Base-by-base conservation (phyloP, 2,888 invertebrate genomes). In the Tricholauxania praeusta region DNA sequence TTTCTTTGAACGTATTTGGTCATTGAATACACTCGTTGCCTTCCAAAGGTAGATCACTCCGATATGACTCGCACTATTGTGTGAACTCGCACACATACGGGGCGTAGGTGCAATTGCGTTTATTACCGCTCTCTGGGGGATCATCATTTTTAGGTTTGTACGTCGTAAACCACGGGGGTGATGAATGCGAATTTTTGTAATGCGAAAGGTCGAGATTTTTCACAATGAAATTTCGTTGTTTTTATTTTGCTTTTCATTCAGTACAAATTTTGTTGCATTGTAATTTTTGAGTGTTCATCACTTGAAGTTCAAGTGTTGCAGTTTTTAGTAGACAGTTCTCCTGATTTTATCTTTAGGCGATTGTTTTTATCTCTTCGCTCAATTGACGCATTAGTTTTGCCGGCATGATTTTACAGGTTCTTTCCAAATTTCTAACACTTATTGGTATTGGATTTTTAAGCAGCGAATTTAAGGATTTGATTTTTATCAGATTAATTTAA, bases 51-150 rank as follows among this genome's bases (percentile, higher is more conserved):
- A 32, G 12, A 19, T 49, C 53, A 53, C 19, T 28, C 28, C 28
- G 28, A 28, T 28, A 28, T 28, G 28, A 4, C 28, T 62, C 57
- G 59, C 15, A 39, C 19, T 8, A 22, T 52, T 52, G 57, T 32
- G 47, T 47, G 78, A 39, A 10, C 7, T 39, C 39, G 10, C 39
- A 39, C 39, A 77, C 79, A 71, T 72, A 28, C 77, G 75, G 78
- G 80, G 80, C 79, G 82, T 82, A 82, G 82, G 80, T 83, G 82
- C 82, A 83, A 82, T 82, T 82, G 84, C 83, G 82, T 84, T 84
- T 83, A 84, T 85, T 82, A 80, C 79, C 77, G 82, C 80, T 80
- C 81, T 79, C 78, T 77, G 76, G 79, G 77, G 79, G 66, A 79
- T 79, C 79, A 80, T 80, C 78, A 77, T 75, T 78, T 72, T 48